Percentiles rank a stretch among this genome's conserved stretches.
Evolutionary conservation across 2,113 vertebrate species (phyloP).

Genomic region (Meleagris gallopavo): DNA sequence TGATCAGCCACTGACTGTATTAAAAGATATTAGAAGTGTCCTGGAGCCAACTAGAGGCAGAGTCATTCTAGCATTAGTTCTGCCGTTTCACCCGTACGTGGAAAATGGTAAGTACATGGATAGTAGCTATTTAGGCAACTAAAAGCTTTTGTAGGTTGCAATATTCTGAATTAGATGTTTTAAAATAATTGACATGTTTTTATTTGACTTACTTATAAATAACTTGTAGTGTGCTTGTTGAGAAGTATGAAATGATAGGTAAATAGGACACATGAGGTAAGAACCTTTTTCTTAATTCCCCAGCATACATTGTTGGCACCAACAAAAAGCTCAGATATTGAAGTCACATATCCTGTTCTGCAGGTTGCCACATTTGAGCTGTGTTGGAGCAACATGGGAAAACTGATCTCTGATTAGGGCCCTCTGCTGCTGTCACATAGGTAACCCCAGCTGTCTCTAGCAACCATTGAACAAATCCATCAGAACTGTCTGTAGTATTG

Average conservation of each 20-base stretch:
- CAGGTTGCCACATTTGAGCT: background rate
- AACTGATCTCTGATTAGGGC: background rate
- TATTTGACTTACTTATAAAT: background rate
- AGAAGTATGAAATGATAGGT: background rate
- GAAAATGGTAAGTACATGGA: constrained; percentile 88
- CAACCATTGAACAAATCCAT: background rate
- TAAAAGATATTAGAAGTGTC: constrained; percentile 87
- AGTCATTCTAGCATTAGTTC: constrained; percentile 90
- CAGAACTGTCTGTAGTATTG: background rate
- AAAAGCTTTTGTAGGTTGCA: background rate
- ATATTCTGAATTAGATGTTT: background rate
- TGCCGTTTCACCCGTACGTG: constrained; percentile 95
- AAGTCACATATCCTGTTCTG: background rate
- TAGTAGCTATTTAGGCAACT: background rate
- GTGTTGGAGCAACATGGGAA: background rate
- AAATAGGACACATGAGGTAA: background rate
- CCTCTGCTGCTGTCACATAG: background rate
- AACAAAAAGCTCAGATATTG: background rate
- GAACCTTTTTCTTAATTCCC: background rate
- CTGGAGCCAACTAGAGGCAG: constrained; percentile 90
- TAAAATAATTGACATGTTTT: background rate
- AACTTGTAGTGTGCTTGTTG: background rate
- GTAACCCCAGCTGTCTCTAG: background rate
- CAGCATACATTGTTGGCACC: background rate
- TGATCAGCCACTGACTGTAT: constrained; percentile 89